A percentile compares a stretch with the other conserved stretches of the same genome.
Evolutionary conservation across 2,113 vertebrate genomes (phyloP).

Genomic region (Acrocephalus kingi): DNA sequence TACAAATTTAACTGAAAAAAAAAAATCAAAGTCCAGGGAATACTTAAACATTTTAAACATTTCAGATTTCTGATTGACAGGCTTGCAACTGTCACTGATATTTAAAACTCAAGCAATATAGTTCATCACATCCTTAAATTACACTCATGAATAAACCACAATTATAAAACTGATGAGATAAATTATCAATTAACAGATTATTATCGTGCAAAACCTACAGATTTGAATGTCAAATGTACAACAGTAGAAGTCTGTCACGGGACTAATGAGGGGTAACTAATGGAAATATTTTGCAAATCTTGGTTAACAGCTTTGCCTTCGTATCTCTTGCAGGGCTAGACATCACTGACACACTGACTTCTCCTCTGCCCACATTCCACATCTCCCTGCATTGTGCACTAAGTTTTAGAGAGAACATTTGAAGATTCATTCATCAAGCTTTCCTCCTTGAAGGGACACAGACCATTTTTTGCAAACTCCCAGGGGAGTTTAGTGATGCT

Average conservation of each 20-base stretch:
- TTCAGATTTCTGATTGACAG: neutral
- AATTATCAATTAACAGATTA: slow-evolving; percentile 37
- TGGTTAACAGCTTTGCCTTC: neutral
- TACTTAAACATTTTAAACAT: neutral
- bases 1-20: neutral
- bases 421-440: neutral
- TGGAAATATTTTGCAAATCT: neutral
- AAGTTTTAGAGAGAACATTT: neutral
- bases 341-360: neutral
- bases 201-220: neutral
- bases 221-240: slow-evolving; percentile 11
- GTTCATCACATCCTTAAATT: neutral
- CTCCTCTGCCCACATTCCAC: neutral
- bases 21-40: neutral
- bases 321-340: neutral
- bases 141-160: neutral
- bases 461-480: slow-evolving; percentile 4
- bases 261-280: neutral
- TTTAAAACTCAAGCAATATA: neutral
- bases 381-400: neutral
- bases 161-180: neutral
- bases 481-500: neutral
- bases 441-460: neutral
- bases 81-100: neutral
- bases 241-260: neutral